Evolutionary conservation across 1,140 invertebrate species (phyloP).

Genomic region (Microvelia longipes): DNA sequence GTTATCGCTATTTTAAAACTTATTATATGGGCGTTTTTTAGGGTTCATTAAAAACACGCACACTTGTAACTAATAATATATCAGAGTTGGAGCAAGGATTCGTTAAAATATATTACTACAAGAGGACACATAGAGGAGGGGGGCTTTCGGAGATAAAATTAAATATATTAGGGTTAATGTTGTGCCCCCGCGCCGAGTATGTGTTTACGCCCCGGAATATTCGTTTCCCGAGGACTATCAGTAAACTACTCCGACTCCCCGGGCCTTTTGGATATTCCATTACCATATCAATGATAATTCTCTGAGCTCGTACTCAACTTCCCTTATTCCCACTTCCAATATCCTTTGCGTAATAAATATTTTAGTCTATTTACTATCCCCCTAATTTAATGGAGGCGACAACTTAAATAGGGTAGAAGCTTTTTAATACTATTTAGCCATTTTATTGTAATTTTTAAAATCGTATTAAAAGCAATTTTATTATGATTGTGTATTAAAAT

Average conservation of each 20-base stretch:
- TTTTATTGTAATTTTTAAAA: no score
- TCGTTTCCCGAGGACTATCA: background rate
- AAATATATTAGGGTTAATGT: background rate
- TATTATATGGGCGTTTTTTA: no score
- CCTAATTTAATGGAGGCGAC: no score
- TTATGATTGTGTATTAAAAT: no score
- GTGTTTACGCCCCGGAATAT: background rate
- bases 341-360: background rate
- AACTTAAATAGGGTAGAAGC: no score
- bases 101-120: no score
- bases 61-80: background rate
- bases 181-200: background rate
- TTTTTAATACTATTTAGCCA: no score
- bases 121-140: background rate
- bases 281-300: background rate
- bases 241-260: no score
- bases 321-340: background rate
- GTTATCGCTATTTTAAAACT: no score
- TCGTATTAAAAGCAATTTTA: no score
- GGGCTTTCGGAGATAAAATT: background rate
- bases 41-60: background rate
- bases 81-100: no score
- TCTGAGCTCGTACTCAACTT: no score
- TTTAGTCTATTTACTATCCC: background rate
- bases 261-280: background rate